phyloP scores from a whole-genome alignment of 37 sponge, comb jelly and placozoan genomes.

The Corticium candelabrum region DNA sequence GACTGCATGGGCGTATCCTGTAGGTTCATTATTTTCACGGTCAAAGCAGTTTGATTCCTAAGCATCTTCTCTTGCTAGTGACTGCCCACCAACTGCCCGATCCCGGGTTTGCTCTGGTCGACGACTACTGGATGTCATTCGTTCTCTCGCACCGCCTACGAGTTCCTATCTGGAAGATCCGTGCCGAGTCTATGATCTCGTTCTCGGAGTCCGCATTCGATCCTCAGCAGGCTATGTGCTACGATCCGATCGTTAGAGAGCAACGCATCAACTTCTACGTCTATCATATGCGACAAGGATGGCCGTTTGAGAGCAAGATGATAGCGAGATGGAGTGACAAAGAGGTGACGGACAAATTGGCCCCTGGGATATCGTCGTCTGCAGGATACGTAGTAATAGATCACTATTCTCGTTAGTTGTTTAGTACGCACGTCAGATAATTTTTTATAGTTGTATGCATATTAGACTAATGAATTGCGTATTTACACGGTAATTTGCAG shows the following conservation, averaged over 20 bases:
- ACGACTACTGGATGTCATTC: slow-evolving; percentile 61
- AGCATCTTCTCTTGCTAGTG: slow-evolving; percentile 12
- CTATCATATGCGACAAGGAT: slow-evolving; percentile 40
- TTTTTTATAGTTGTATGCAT: too few relatives aligned
- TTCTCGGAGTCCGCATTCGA: slow-evolving; percentile 24
- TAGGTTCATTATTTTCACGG: slow-evolving; percentile 58
- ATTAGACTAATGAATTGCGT: too few relatives aligned
- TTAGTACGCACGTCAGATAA: too few relatives aligned
- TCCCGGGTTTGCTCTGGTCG: slow-evolving; percentile 36
- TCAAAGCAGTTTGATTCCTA: slow-evolving; percentile 34
- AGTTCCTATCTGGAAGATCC: slow-evolving; percentile 33
- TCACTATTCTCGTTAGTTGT: too few relatives aligned
- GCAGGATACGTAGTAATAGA: too few relatives aligned
- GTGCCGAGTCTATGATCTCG: slow-evolving; percentile 22
- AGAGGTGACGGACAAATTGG: too few relatives aligned
- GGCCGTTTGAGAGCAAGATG: slow-evolving; percentile 18
- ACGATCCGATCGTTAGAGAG: slow-evolving; percentile 24
- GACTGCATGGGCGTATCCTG: too few relatives aligned
- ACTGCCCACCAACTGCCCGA: slow-evolving; percentile 18
- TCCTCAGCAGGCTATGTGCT: slow-evolving; percentile 26
- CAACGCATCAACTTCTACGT: slow-evolving; percentile 44
- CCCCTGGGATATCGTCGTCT: too few relatives aligned
- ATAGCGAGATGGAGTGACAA: neutral
- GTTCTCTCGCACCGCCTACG: slow-evolving; percentile 51
- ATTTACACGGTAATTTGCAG: too few relatives aligned